These are phyloP conservation scores for Diplolepis rosae DNA, from an alignment of 2,888 invertebrate genomes.

Conservation along the genomic window DNA sequence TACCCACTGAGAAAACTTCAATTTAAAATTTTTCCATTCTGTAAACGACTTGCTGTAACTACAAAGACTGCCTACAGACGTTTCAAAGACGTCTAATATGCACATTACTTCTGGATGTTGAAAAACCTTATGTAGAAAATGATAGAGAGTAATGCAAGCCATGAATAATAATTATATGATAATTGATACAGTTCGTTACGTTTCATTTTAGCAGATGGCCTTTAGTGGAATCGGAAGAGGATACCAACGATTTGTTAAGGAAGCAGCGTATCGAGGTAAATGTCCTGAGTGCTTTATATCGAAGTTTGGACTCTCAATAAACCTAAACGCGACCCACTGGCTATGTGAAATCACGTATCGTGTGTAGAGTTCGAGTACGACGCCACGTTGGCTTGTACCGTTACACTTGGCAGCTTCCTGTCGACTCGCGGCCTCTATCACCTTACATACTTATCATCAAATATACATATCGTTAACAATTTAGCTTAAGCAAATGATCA, in stretches of 20 bases:
- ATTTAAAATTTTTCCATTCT: too few relatives aligned
- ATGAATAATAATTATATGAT: not conserved
- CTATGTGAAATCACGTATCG: conserved; percentile 53
- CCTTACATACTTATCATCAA: too few relatives aligned
- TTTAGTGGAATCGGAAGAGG: not conserved
- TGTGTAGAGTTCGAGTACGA: conserved; percentile 48
- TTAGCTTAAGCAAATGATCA: conserved; percentile 42
- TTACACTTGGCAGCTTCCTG: conserved; percentile 69
- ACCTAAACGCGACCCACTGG: conserved; percentile 32
- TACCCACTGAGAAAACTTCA: too few relatives aligned
- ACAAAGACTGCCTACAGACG: too few relatives aligned
- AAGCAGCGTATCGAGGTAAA: conserved; percentile 12
- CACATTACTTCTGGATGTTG: too few relatives aligned
- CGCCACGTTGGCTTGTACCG: conserved; percentile 61
- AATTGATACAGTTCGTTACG: not conserved
- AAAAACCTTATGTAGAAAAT: too few relatives aligned
- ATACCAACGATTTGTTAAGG: not conserved
- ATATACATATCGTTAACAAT: conserved; percentile 54
- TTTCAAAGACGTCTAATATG: too few relatives aligned
- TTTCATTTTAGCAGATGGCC: not conserved
- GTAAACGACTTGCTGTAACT: too few relatives aligned
- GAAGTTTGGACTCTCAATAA: not conserved
- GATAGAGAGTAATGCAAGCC: too few relatives aligned
- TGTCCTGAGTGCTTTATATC: conserved; percentile 6
- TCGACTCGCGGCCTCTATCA: conserved; percentile 57